Percentiles rank a stretch among this genome's conserved stretches.
Conservation (phyloP, 2,888 invertebrate species). For the Ernsta delagoae region DNA sequence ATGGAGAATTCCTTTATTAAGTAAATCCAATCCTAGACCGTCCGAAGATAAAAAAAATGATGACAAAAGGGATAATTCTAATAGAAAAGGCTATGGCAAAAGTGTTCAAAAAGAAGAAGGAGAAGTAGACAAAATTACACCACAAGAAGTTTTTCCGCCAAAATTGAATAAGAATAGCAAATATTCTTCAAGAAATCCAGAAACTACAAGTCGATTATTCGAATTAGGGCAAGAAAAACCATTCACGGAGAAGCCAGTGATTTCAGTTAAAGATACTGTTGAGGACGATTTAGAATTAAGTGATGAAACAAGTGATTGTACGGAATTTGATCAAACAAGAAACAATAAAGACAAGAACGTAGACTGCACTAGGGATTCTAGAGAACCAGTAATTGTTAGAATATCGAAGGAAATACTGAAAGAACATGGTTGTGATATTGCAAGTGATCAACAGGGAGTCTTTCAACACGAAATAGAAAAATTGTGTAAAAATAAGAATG, state of each 20-base stretch:
- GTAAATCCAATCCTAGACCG: background rate
- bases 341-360: slow-evolving; percentile 14
- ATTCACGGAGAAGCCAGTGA: background rate
- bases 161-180: background rate
- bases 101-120: background rate
- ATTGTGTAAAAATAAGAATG: slow-evolving; percentile 10
- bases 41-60: background rate
- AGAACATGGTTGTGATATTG: slow-evolving; percentile 23
- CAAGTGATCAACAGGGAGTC: background rate
- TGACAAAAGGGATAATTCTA: background rate
- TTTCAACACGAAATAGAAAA: slow-evolving; percentile 2
- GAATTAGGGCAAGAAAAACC: background rate
- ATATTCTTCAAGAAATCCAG: background rate
- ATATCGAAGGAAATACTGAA: slow-evolving; percentile 30
- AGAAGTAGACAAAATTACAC: slow-evolving; percentile 43
- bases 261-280: slow-evolving; percentile 47
- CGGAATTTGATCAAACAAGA: slow-evolving; percentile 28
- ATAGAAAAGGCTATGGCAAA: slow-evolving; percentile 22
- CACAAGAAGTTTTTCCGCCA: background rate
- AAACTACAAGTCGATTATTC: background rate
- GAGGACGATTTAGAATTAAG: slow-evolving; percentile 73
- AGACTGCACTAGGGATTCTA: slow-evolving; percentile 7
- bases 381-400: slow-evolving; percentile 30
- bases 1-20: slow-evolving; percentile 1
- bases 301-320: slow-evolving; percentile 48